A percentile compares a stretch with the other conserved stretches of the same genome.
Evolutionary conservation across 2,888 invertebrate genomes (phyloP).

Genomic region (Amphipyra tragopoginis): DNA sequence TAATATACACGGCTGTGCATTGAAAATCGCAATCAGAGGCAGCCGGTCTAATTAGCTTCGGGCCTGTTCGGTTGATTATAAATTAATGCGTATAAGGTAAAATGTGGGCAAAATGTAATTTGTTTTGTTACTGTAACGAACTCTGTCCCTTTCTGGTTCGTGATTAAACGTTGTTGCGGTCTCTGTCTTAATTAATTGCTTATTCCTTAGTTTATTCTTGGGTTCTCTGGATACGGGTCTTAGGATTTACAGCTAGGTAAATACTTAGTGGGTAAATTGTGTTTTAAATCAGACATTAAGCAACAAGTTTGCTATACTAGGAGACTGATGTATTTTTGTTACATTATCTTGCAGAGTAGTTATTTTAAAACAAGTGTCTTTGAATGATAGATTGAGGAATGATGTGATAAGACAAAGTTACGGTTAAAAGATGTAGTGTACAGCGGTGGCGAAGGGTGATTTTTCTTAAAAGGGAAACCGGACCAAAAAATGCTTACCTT

Average conservation of each 20-base stretch:
- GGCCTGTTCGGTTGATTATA: conserved; percentile 43
- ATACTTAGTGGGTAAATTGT: too few species aligned
- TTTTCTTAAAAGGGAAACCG: too few species aligned
- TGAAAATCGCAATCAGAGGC: conserved; percentile 45
- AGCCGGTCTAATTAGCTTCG: conserved; percentile 42
- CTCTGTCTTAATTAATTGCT: conserved; percentile 37
- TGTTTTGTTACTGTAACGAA: conserved; percentile 16
- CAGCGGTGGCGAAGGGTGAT: too few species aligned
- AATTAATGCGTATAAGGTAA: conserved; percentile 48
- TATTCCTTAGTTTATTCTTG: conserved; percentile 25
- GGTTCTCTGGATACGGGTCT: conserved; percentile 14
- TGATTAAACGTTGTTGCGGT: conserved; percentile 25
- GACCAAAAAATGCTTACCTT: too few species aligned
- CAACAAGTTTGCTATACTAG: too few species aligned
- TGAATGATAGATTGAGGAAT: too few species aligned
- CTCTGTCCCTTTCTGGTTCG: conserved; percentile 25
- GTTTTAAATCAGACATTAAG: too few species aligned
- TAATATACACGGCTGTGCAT: conserved; percentile 14
- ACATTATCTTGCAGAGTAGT: too few species aligned
- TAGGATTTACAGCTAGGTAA: neutral
- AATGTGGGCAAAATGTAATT: conserved; percentile 39
- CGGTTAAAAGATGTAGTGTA: too few species aligned
- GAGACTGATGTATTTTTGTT: too few species aligned
- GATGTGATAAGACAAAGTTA: too few species aligned
- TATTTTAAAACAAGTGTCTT: too few species aligned